phyloP scores from a whole-genome alignment of 2,797 vertebrate genomes.

The Serranus cabrilla region DNA sequence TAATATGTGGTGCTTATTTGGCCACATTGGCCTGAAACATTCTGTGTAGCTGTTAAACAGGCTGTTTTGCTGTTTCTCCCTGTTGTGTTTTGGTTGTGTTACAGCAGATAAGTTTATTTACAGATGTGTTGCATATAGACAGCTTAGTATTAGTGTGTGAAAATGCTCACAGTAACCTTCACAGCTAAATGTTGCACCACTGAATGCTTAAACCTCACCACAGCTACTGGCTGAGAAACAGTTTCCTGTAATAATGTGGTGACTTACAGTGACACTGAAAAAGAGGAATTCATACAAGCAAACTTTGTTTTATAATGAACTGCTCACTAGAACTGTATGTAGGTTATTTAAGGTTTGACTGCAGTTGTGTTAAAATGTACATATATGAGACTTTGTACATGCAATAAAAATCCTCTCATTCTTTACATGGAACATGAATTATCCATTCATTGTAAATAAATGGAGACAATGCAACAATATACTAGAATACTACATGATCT shows the following conservation, averaged over 20 bases:
- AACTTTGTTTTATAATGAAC: not conserved
- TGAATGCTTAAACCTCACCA: not conserved
- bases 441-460: not conserved
- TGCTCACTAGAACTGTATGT: not conserved
- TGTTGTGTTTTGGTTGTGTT: not conserved
- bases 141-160: not conserved
- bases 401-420: too few species aligned
- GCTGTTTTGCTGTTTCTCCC: not conserved
- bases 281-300: not conserved
- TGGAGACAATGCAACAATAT: not conserved
- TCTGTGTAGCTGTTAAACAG: not conserved
- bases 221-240: not conserved
- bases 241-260: not conserved
- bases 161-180: not conserved
- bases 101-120: not conserved
- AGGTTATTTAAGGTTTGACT: not conserved
- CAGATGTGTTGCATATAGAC: not conserved
- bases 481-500: not conserved
- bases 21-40: not conserved
- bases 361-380: not conserved
- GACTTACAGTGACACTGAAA: not conserved
- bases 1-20: not conserved
- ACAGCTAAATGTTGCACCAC: not conserved
- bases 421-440: not conserved
- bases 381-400: constrained; percentile 9